phyloP scores from a whole-genome alignment of 2,113 vertebrate species.

The Euleptes europaea region DNA sequence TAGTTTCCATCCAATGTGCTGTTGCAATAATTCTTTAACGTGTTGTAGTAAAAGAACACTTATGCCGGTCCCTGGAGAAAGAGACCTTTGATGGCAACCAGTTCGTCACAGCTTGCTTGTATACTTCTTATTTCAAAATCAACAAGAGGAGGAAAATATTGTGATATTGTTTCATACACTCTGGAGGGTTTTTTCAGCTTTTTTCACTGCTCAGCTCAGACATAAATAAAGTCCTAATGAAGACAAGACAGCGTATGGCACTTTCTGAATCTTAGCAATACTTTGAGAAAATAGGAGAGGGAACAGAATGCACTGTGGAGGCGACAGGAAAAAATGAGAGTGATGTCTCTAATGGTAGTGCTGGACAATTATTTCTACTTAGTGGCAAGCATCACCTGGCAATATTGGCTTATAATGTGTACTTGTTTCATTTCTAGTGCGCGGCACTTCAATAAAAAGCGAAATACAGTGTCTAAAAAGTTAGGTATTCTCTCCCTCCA shows the following conservation, averaged over 20 bases:
- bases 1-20: slow-evolving; percentile 8
- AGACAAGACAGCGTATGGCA: not conserved
- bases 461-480: not conserved
- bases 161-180: not conserved
- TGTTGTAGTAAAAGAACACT: slow-evolving; percentile 10
- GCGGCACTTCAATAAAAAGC: not conserved
- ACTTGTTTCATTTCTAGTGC: not conserved
- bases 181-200: not conserved
- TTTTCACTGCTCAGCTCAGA: not conserved
- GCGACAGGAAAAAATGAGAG: not conserved
- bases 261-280: not conserved
- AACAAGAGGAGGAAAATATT: slow-evolving; percentile 7
- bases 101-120: not conserved
- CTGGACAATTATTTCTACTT: not conserved
- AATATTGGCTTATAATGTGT: not conserved
- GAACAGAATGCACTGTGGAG: not conserved
- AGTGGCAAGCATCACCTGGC: not conserved
- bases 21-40: not conserved
- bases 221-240: not conserved
- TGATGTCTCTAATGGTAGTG: not conserved
- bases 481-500: not conserved
- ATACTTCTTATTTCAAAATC: slow-evolving; percentile 23
- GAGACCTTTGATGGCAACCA: not conserved
- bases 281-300: not conserved
- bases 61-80: not conserved